Evolutionary conservation across 2,888 invertebrate genomes (phyloP), one percentile per base, ranked within the genome.

Genomic region (Tachina grossa): DNA sequence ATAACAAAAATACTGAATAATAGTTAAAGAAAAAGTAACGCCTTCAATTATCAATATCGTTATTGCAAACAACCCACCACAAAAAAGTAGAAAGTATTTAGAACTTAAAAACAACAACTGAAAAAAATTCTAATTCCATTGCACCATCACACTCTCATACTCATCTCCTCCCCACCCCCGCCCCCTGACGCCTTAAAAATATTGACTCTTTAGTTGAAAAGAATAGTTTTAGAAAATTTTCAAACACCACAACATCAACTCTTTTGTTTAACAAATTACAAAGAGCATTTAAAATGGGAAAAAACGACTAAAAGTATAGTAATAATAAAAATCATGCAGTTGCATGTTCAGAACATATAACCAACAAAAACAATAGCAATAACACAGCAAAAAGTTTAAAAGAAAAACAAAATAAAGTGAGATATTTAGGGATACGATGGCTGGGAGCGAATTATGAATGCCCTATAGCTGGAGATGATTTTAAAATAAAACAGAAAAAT

Each of bases 21-120:
- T 55, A 43, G 75, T 68, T 75, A 61, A 79, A 59, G 69, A 71
- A 57, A 65, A 69, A 85, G 65, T 65, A 85, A 83, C 85, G 85
- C 85, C 85, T 85, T 51, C 79, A 85, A 85, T 83, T 85, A 85
- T 83, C 85, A 85, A 83, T 85, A 85, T 76, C 79, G 79, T 85
- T 83, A 61, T 68, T 82, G 61, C 69, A 83, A 75, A 79, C 71
- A 85, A 72, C 43, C 22, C 31, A 63, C 31, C 31, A 31, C 31
- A 31, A 31, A 31, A 81, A 59, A 31, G 2, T 4, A 2, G 31
- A 31, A 78, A 31, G 43, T 39, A 66, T 61, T 68, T 22, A 79
- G 47, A 76, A 75, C 11, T 14, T 22, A 61, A 63, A 65, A 31
- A 8, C 9, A 71, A 72, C 63, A 65, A 78, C 45, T 43, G 49